Conservation (phyloP, 1,140 invertebrate genomes). For the Micrasema minimum region DNA sequence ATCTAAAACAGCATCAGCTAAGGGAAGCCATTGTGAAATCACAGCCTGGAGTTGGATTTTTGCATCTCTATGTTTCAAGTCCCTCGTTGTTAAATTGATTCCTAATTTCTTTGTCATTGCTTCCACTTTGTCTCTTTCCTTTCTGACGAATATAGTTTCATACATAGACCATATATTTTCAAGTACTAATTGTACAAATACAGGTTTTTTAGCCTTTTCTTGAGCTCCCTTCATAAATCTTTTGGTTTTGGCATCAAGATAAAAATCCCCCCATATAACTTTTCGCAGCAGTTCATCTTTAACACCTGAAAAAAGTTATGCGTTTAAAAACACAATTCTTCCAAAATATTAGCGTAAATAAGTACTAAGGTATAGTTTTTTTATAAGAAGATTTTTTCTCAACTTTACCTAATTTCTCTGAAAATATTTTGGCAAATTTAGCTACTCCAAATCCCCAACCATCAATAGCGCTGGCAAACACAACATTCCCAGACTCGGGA, state of each 20-base stretch:
- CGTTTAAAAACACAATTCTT: no score
- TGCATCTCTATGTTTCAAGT: constrained; percentile 82
- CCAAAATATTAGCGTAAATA: no score
- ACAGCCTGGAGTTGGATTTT: constrained; percentile 84
- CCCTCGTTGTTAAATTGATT: constrained; percentile 80
- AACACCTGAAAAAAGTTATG: constrained; percentile 60
- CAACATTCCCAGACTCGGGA: constrained; percentile 93
- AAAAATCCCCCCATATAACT: constrained; percentile 96
- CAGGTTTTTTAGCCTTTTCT: constrained; percentile 92
- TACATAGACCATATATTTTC: constrained; percentile 96
- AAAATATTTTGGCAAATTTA: constrained; percentile 90
- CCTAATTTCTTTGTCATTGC: constrained; percentile 85
- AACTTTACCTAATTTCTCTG: constrained; percentile 79
- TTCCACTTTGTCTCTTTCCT: constrained; percentile 85
- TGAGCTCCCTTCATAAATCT: constrained; percentile 90
- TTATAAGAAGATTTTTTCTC: no score
- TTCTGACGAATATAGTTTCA: constrained; percentile 80
- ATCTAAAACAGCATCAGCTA: constrained; percentile 82
- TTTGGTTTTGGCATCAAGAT: constrained; percentile 89
- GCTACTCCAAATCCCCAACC: constrained; percentile 95
- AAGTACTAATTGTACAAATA: constrained; percentile 96
- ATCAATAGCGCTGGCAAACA: constrained; percentile 96
- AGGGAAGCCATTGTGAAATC: constrained; percentile 89
- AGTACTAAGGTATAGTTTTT: no score
- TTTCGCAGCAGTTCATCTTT: constrained; percentile 74